A percentile compares a stretch with the other conserved stretches of the same genome.
Evolutionary conservation across 2,888 invertebrate genomes (phyloP).

Genomic region (Acronicta leporina): DNA sequence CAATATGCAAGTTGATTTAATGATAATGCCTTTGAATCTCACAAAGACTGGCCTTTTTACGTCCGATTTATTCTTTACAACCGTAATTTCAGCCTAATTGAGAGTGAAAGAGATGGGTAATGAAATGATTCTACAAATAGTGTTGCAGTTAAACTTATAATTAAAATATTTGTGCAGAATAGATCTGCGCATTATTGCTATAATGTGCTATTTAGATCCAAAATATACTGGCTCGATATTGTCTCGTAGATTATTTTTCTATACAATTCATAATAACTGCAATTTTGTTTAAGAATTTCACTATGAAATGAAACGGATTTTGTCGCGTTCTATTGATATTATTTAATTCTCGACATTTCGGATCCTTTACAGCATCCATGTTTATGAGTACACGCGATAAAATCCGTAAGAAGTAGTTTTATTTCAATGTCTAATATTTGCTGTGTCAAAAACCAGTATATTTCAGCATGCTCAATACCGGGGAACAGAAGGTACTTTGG

Average conservation of each 20-base stretch:
- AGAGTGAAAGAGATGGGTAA: slow-evolving; percentile 33
- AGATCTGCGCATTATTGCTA: slow-evolving; percentile 11
- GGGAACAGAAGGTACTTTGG: no score
- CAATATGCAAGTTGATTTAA: slow-evolving; percentile 48
- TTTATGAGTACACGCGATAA: no score
- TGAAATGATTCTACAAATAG: slow-evolving; percentile 37
- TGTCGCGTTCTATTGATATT: no score
- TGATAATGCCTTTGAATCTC: slow-evolving; percentile 45
- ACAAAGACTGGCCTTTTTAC: slow-evolving; percentile 44
- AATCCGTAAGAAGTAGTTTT: no score
- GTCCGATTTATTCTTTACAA: slow-evolving; percentile 52
- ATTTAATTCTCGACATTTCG: no score
- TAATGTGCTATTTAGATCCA: background rate
- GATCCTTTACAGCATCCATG: no score
- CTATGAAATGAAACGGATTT: no score
- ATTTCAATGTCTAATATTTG: no score
- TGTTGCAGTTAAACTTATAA: slow-evolving; percentile 13
- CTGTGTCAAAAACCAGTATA: no score
- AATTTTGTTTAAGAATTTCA: no score
- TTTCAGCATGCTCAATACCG: no score
- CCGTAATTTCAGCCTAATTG: slow-evolving; percentile 40
- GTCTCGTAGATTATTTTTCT: background rate
- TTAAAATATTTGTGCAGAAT: slow-evolving; percentile 11
- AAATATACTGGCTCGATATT: background rate
- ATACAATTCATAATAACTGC: background rate